These are phyloP conservation scores for Sander vitreus DNA, from an alignment of 2,113 vertebrate species.

Conservation along the genomic window DNA sequence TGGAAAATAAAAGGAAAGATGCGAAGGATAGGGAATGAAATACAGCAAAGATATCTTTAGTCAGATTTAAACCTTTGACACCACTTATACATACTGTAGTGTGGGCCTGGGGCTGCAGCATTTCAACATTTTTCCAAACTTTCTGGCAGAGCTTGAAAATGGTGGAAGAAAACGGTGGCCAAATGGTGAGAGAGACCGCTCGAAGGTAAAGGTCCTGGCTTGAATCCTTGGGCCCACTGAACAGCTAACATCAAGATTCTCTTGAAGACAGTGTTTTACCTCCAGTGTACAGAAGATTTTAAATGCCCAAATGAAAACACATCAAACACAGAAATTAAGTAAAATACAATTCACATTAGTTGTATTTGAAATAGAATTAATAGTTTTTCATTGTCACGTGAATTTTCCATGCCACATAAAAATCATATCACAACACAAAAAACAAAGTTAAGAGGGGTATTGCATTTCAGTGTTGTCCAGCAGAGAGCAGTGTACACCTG, in stretches of 20 bases:
- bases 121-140: slow-evolving; percentile 34
- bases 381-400: neutral
- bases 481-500: slow-evolving; percentile 7
- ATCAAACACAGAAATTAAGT: neutral
- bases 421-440: neutral
- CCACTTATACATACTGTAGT: neutral
- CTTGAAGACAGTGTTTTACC: neutral
- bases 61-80: slow-evolving; percentile 55
- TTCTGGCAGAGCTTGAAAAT: slow-evolving; percentile 15
- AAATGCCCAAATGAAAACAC: neutral
- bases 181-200: neutral
- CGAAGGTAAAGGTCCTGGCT: slow-evolving; percentile 8
- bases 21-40: slow-evolving; percentile 35
- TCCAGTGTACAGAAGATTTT: neutral
- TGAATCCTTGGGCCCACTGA: neutral
- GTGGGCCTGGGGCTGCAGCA: neutral
- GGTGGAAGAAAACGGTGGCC: slow-evolving; percentile 18
- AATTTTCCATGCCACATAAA: neutral
- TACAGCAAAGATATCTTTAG: slow-evolving; percentile 44
- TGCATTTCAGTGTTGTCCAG: neutral
- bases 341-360: neutral
- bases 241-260: neutral
- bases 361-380: neutral
- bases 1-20: slow-evolving; percentile 68
- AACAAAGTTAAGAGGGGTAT: neutral